phyloP scores from a whole-genome alignment of 2,888 invertebrate genomes.

The Papilio gigon region DNA sequence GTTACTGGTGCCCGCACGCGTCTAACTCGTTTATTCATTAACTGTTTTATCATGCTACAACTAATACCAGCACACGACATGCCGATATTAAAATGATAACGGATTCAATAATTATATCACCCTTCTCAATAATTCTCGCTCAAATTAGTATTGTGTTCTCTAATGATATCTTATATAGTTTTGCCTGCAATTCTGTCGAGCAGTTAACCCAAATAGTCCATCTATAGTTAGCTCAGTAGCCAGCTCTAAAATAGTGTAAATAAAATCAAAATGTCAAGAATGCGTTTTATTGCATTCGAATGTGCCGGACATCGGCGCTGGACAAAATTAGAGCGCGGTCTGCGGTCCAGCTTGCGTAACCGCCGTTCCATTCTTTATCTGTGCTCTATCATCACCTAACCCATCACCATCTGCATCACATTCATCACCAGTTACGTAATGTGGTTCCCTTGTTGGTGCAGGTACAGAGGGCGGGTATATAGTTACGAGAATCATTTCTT shows the following conservation, averaged over 20 bases:
- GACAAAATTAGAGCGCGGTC: slow-evolving; percentile 72
- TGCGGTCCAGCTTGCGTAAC: slow-evolving; percentile 72
- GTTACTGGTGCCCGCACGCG: slow-evolving; percentile 40
- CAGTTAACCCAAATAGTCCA: slow-evolving; percentile 19
- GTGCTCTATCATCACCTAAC: slow-evolving; percentile 43
- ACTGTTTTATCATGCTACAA: slow-evolving; percentile 29
- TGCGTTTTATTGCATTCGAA: slow-evolving; percentile 69
- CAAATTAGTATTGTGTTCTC: neutral
- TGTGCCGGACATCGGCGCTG: slow-evolving; percentile 65
- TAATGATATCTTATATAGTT: neutral
- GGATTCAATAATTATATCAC: neutral
- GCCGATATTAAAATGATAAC: neutral
- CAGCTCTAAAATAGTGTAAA: slow-evolving; percentile 39
- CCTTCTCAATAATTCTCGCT: neutral
- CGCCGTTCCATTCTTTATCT: slow-evolving; percentile 47
- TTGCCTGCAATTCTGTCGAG: slow-evolving; percentile 1
- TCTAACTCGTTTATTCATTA: slow-evolving; percentile 23
- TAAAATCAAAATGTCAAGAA: slow-evolving; percentile 68
- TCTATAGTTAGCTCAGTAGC: neutral
- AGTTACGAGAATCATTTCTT: slow-evolving; percentile 82
- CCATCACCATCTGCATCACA: slow-evolving; percentile 41
- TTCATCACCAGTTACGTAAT: slow-evolving; percentile 53
- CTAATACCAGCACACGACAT: slow-evolving; percentile 17
- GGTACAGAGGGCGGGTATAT: slow-evolving; percentile 81
- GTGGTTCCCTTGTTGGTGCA: slow-evolving; percentile 73